Base-by-base conservation (phyloP, 2,113 vertebrate genomes). In the Pterophyllum scalare region DNA sequence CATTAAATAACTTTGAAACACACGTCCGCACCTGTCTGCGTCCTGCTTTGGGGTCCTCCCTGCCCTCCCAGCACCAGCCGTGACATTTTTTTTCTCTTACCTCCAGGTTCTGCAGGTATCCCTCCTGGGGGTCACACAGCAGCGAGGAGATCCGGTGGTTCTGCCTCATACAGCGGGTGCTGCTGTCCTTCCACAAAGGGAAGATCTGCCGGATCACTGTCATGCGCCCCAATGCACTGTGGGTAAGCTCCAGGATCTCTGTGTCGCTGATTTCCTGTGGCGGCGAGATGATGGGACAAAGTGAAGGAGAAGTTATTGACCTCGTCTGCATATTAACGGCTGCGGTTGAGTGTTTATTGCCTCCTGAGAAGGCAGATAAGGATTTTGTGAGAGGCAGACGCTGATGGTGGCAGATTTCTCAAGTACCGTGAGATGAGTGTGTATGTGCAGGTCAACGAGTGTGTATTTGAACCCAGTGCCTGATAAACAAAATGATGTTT, bases 181-280 rank as follows among this genome's bases (percentile, higher is more conserved):
- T 95, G 93, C 96, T 97, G 94, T 99, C 98, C 87, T 95, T 97
- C 87, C 95, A 95, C 54, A 96, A 84, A 0, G 98, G 98, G 87
- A 99, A 99, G 77, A 98, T 98, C 90, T 99, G 98, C 54, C 98
- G 95, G 80, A 99, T 97, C 75, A 99, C 97, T 0, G 98, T 99
- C 96, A 99, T 98, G 76, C 98, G 97, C 60, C 98, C 98, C 74
- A 99, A 94, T n/a, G 98, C 97, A 35, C 97, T 98, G 78, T 98
- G 97, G 65, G 98, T 97, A 91, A 99, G 93, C 90, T 99, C 98
- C 86, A 98, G 84, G 88, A 99, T 99, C 94, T 99, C 98, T 0
- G 97, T 94, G 81, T 99, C 98, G 28, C 97, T 99, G 96, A 99
- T 99, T 93, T 99, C 98, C 98, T 99, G 92, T 54, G 26, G 65